Evolutionary conservation across 2,797 vertebrate genomes (phyloP).

Genomic region (Sebastes taczanowskii): DNA sequence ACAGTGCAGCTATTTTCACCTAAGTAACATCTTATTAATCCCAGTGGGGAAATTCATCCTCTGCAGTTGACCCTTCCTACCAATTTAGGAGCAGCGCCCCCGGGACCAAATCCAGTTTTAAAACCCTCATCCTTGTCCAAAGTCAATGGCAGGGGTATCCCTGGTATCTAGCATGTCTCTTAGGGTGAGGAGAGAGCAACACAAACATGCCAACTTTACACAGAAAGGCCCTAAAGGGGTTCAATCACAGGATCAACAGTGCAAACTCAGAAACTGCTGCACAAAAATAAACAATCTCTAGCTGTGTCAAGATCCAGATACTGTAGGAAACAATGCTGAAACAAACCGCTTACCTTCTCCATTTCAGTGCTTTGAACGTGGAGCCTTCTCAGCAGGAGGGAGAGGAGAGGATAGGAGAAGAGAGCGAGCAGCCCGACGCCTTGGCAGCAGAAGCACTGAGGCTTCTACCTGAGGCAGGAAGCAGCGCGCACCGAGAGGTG

Average conservation of each 20-base stretch:
- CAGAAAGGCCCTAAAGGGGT: constrained; percentile 19
- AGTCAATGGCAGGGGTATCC: neutral
- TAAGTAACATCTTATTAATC: constrained; percentile 21
- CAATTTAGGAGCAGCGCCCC: constrained; percentile 24
- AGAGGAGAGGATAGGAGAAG: constrained; percentile 19
- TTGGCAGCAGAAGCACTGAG: constrained; percentile 62
- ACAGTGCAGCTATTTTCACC: constrained; percentile 2
- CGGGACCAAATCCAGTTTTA: constrained; percentile 14
- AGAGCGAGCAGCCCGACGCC: constrained; percentile 61
- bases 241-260: constrained; percentile 13
- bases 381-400: constrained; percentile 52
- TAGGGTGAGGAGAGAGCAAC: constrained; percentile 2
- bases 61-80: constrained; percentile 3
- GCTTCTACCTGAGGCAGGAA: constrained; percentile 83
- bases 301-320: constrained; percentile 17
- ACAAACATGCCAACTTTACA: constrained; percentile 23
- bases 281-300: constrained; percentile 27
- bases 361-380: constrained; percentile 62
- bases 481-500: constrained; percentile 66
- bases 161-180: neutral
- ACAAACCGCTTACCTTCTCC: constrained; percentile 77
- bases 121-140: neutral
- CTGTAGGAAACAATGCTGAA: constrained; percentile 14
- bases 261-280: constrained; percentile 30
- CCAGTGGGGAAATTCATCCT: neutral